Evolutionary conservation across 2,888 invertebrate species (phyloP), one percentile per base, ranked within the genome.

Genomic region (Chydorus sphaericus): DNA sequence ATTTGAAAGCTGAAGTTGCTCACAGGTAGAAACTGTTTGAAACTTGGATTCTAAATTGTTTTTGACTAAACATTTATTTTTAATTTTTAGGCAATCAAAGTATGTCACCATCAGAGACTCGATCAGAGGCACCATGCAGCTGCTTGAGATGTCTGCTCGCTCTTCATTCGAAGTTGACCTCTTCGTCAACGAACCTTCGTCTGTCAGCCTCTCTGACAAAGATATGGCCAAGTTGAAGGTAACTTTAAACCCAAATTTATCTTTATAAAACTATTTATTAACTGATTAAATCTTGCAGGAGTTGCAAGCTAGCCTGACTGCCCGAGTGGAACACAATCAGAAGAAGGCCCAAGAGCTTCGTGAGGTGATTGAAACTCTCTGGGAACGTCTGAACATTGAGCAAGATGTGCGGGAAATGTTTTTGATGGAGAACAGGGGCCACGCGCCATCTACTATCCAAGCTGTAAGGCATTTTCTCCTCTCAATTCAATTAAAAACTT

Each of bases 261-360:
- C 10, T 14, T 52, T 29, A 16, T 18, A 4, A 2, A 26, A 10
- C 31, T n/a, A 10, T 33, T 23, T 30, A 2, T 28, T 14, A 20
- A n/a, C 39, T n/a, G n/a, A 39, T 18, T n/a, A 16, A 16, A 16
- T 18, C 20, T 39, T 14, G 23, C 14, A 52, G 52, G 52, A 52
- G 5, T 14, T 52, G 3, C 36, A 52, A 14, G 31, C 18, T 6
- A 20, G 20, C 1, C 18, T 52, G 1, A 14, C 16, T 6, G 11
- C 52, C 1, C 18, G 37, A 63, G 14, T 59, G 58, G 23, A 48
- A 37, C 33, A 57, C 54, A 54, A 57, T 53, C 20, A 54, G 55
- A 26, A 55, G 57, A 48, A 38, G 36, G 20, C 14, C 11, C 11
- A 18, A 16, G 31, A 54, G 26, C 26, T 54, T 16, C 51, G 38